phyloP scores from a whole-genome alignment of 2,888 invertebrate genomes.

The Tethea ocularis region DNA sequence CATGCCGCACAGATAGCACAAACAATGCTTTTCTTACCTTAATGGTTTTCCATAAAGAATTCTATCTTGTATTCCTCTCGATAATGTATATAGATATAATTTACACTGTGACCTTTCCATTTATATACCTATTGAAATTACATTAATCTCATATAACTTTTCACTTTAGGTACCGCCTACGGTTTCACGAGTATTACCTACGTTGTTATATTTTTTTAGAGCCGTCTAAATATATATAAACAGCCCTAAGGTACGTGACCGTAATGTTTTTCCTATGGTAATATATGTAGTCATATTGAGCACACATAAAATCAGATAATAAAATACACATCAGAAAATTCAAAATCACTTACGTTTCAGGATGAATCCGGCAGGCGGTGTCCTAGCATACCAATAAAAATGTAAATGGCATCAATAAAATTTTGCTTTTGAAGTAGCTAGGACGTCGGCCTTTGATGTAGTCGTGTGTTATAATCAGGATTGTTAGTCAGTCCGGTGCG shows the following conservation, averaged over 20 bases:
- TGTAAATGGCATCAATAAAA: constrained; percentile 81
- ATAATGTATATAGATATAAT: constrained; percentile 27
- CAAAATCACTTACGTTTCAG: constrained; percentile 83
- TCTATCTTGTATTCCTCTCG: constrained; percentile 48
- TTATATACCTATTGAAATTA: neutral
- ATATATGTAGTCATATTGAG: constrained; percentile 76
- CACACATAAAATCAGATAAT: constrained; percentile 80
- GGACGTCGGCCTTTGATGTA: constrained; percentile 72
- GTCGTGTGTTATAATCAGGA: constrained; percentile 62
- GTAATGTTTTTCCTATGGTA: constrained; percentile 73
- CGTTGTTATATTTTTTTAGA: neutral
- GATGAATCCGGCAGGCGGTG: constrained; percentile 69
- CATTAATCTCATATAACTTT: too few species aligned
- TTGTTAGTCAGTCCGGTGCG: constrained; percentile 56
- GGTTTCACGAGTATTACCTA: too few species aligned
- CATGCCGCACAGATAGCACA: constrained; percentile 69
- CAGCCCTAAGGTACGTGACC: constrained; percentile 54
- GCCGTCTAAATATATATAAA: constrained; percentile 35
- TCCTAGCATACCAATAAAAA: constrained; percentile 82
- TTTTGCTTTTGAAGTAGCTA: constrained; percentile 78
- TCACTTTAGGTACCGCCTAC: too few species aligned
- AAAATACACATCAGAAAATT: constrained; percentile 83
- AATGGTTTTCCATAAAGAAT: constrained; percentile 65
- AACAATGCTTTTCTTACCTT: constrained; percentile 65
- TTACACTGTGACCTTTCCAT: neutral